Evolutionary conservation across 2,888 invertebrate genomes (phyloP).

Genomic region (Apodemia duryi): DNA sequence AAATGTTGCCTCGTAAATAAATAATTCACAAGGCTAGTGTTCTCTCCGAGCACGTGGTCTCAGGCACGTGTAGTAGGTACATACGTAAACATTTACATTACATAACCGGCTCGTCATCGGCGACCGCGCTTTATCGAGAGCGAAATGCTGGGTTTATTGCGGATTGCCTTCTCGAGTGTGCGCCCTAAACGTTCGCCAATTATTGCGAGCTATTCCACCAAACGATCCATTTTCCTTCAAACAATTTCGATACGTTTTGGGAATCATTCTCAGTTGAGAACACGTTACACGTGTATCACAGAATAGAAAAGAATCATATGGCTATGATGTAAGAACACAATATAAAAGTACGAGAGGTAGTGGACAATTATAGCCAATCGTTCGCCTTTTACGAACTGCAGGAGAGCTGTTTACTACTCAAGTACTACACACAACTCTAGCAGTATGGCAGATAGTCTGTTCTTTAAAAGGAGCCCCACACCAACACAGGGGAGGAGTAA

Average conservation of each 20-base stretch:
- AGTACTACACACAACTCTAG: too few relatives aligned
- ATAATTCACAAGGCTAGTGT: slow-evolving; percentile 80
- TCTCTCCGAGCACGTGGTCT: slow-evolving; percentile 73
- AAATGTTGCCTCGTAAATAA: slow-evolving; percentile 78
- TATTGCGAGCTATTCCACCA: slow-evolving; percentile 28
- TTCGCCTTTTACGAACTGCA: too few relatives aligned
- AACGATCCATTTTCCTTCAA: slow-evolving; percentile 3
- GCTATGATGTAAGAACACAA: too few relatives aligned
- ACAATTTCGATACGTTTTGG: background rate
- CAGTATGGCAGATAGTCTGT: too few relatives aligned
- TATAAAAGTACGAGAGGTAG: too few relatives aligned
- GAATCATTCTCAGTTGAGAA: background rate
- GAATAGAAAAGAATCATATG: too few relatives aligned
- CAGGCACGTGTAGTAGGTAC: slow-evolving; percentile 70
- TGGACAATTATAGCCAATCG: too few relatives aligned
- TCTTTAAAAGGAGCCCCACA: too few relatives aligned
- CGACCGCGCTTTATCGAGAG: slow-evolving; percentile 65
- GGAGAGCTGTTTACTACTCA: too few relatives aligned
- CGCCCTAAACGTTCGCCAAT: slow-evolving; percentile 35
- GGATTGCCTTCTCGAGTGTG: slow-evolving; percentile 43
- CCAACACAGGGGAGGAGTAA: too few relatives aligned
- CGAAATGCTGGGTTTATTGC: slow-evolving; percentile 58
- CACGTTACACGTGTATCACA: too few relatives aligned
- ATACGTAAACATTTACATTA: slow-evolving; percentile 78
- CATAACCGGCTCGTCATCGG: slow-evolving; percentile 76